Percentiles rank a stretch among this genome's conserved stretches.
Conservation (phyloP, 2,113 vertebrate genomes). For the Notothenia coriiceps region DNA sequence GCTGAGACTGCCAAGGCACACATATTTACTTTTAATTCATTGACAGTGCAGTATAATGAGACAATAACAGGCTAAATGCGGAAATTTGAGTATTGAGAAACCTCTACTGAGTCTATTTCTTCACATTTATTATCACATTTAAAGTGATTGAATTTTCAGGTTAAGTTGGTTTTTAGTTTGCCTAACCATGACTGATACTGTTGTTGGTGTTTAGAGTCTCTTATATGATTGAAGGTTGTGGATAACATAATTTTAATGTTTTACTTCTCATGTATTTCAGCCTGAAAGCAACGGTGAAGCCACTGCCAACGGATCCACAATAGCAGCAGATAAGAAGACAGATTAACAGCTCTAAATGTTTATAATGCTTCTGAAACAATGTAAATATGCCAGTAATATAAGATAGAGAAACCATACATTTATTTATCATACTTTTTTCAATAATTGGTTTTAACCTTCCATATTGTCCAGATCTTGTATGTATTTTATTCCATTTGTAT, state of each 20-base stretch:
- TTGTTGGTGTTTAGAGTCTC: neutral
- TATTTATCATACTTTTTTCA: constrained; percentile 45
- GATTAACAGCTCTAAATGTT: constrained; percentile 75
- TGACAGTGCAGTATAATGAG: too few species aligned
- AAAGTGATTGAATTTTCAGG: neutral
- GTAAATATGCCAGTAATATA: constrained; percentile 63
- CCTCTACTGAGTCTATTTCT: neutral
- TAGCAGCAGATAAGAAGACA: constrained; percentile 85
- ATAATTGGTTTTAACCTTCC: constrained; percentile 5
- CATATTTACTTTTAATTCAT: too few species aligned
- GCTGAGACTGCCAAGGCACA: too few species aligned
- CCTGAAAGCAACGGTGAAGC: constrained; percentile 70
- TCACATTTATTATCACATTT: neutral
- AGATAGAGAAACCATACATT: constrained; percentile 46
- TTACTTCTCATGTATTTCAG: constrained; percentile 65
- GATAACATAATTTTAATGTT: neutral
- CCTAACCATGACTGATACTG: neutral
- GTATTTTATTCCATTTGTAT: constrained; percentile 21
- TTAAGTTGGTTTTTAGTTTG: neutral
- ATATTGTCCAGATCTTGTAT: neutral
- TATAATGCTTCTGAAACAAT: constrained; percentile 24
- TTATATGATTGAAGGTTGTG: neutral
- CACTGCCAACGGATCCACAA: constrained; percentile 74
- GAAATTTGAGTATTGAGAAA: too few species aligned
- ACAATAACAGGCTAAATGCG: too few species aligned